Evolutionary conservation across 2,113 vertebrate species (phyloP).

Genomic region (Caloenas nicobarica): DNA sequence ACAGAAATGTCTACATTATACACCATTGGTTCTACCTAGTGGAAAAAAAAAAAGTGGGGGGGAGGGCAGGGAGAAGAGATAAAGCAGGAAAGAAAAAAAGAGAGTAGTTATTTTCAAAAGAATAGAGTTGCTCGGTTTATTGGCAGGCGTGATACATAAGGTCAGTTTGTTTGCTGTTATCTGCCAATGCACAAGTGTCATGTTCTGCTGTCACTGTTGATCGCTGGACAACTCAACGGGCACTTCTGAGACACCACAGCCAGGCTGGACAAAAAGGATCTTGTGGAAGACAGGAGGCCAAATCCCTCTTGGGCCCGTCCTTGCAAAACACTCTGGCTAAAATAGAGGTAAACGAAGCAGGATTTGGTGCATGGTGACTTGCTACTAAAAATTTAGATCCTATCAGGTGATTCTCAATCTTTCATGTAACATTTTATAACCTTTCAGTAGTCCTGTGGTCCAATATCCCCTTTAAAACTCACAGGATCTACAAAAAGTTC

Average conservation of each 20-base stretch:
- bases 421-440: neutral
- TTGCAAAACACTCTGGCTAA: neutral
- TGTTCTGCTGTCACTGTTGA: neutral
- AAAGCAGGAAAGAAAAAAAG: neutral
- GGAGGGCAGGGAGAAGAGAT: neutral
- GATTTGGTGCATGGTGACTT: neutral
- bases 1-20: neutral
- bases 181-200: neutral
- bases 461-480: neutral
- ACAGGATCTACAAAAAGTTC: neutral
- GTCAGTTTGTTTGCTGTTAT: neutral
- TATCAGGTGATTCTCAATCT: neutral
- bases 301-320: neutral
- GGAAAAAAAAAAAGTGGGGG: too few relatives aligned
- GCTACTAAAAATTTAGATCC: neutral
- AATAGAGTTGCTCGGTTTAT: neutral
- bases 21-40: neutral
- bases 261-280: neutral
- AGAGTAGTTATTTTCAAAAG: neutral
- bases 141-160: neutral
- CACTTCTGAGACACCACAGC: neutral
- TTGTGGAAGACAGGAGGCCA: neutral
- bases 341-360: neutral
- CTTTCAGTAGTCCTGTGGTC: neutral
- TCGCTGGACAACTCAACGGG: neutral